Percentiles rank a stretch among this genome's conserved stretches.
phyloP scores from a whole-genome alignment of 2,797 vertebrate genomes.

The Pipistrellus pipistrellus region DNA sequence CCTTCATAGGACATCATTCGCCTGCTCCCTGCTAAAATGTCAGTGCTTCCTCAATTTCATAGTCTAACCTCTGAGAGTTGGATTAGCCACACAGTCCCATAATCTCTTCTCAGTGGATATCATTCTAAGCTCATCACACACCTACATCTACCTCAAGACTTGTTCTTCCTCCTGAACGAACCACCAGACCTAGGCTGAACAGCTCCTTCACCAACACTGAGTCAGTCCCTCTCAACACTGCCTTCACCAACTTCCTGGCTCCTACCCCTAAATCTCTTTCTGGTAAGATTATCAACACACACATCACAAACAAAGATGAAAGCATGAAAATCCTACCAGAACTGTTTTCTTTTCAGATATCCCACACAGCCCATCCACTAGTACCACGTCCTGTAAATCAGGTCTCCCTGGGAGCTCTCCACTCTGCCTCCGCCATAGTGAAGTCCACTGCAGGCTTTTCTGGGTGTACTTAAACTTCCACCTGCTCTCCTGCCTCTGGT shows the following conservation, averaged over 20 bases:
- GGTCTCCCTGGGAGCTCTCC: background rate
- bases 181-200: background rate
- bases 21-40: background rate
- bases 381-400: background rate
- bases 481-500: background rate
- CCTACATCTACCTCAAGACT: background rate
- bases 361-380: background rate
- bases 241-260: background rate
- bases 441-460: background rate
- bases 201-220: background rate
- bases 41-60: background rate
- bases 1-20: background rate
- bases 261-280: background rate
- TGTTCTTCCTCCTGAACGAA: background rate
- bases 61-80: background rate
- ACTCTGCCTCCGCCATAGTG: background rate
- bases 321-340: background rate
- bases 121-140: background rate
- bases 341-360: background rate
- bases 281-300: background rate
- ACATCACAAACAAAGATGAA: background rate
- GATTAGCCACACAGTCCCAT: background rate
- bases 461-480: background rate
- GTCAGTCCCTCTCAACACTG: background rate
- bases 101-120: background rate